Evolutionary conservation across 2,888 invertebrate genomes (phyloP), one percentile per base, ranked within the genome.

Genomic region (Drosophila peninsularis): DNA sequence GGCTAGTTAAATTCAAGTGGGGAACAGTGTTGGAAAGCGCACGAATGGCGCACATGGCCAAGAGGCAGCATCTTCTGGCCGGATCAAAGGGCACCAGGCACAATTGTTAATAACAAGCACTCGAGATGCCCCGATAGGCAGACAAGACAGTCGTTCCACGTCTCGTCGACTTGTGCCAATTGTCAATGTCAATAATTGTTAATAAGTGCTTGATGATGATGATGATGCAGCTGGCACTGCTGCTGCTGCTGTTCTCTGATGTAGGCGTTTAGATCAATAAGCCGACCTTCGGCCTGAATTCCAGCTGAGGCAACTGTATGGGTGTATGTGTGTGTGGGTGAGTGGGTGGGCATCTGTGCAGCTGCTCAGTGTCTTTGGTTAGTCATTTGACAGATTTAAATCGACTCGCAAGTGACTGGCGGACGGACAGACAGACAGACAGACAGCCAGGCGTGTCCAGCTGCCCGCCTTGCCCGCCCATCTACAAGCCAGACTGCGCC

Each of bases 171-270:
- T 52, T 52, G 52, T 52, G 75, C 67, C 87, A 87, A 84, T 84
- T 87, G 89, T 84, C 89, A 89, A 89, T 89, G 84, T 84, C 84
- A 84, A 89, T 88, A 88, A 83, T 83, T 72, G 81, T 87, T 84
- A 89, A 89, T 87, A 24, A 53, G 67, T 45, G 74, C 76, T 84
- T 78, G 78, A 68, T 42, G 53, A 65, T 42, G 30, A 47, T 24
- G 50, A 21, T 63, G 49, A 19, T 41, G 50, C 32, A 37, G 53
- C 30, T 19, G 49, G 47, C 34, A 44, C 21, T n/a, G 49, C 53
- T n/a, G 42, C 9, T 32, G 24, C 21, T 52, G 57, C 39, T 14
- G 32, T 27, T 21, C 19, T 24, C 10, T 32, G 37, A 65, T 64
- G 89, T 86, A 75, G 84, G 84, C 63, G 88, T 80, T 83, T 68